phyloP scores from a whole-genome alignment of 2,797 vertebrate genomes.

The Alauda arvensis region DNA sequence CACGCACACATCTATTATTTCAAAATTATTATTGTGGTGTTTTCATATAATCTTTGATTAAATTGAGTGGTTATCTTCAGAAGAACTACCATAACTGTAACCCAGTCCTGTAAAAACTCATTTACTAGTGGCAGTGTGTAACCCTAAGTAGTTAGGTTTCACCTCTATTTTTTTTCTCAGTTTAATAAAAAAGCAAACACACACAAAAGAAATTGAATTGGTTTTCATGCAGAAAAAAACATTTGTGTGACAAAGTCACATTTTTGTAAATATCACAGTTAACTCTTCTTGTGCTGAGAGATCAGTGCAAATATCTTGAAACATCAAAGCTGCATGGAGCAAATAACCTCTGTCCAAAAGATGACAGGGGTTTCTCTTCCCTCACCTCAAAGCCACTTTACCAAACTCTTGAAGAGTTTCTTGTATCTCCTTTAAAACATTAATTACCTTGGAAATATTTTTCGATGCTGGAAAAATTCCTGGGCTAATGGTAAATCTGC shows the following conservation, averaged over 20 bases:
- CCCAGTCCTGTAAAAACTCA: not conserved
- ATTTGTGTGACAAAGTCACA: not conserved
- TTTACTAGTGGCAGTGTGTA: not conserved
- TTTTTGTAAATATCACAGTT: not conserved
- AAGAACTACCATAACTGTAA: not conserved
- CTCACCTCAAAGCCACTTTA: not conserved
- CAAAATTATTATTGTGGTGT: slow-evolving; percentile 36
- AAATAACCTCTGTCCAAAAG: not conserved
- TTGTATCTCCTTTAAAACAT: not conserved
- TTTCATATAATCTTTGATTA: slow-evolving; percentile 40
- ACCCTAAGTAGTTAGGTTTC: not conserved
- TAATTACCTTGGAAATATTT: not conserved
- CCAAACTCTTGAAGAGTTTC: not conserved
- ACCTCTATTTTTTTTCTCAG: not conserved
- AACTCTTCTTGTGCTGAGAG: not conserved
- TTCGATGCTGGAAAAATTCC: not conserved
- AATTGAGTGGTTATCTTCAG: slow-evolving; percentile 22
- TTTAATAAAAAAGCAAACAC: not conserved
- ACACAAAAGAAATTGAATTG: not conserved
- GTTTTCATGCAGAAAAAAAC: not conserved
- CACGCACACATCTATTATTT: slow-evolving; percentile 32
- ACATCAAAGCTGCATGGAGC: not conserved
- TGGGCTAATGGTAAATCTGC: not conserved
- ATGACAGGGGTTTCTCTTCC: not conserved
- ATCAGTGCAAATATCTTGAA: not conserved